Base-by-base conservation (phyloP, 2,797 vertebrate genomes). In the Tamandua tetradactyla region DNA sequence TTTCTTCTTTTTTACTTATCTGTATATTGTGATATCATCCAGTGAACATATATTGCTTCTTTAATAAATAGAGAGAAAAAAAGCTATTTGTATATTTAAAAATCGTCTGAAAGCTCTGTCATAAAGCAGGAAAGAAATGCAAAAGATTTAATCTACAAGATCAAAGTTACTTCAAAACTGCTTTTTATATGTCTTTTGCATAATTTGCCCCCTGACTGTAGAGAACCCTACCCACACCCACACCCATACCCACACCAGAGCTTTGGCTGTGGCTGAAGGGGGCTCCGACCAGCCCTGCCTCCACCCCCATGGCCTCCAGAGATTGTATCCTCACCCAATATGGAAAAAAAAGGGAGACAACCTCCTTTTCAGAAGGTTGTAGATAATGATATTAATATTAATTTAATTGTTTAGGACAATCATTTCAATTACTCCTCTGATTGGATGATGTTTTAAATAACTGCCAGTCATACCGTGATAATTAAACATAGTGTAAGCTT, bases 361-460 rank as follows among this genome's bases (percentile, higher is more conserved):
- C 22, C 23, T 2, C 5, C 23, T 79, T 95, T 76, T 75, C 35
- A 68, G 78, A 59, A 74, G 44, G 25, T 69, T 82, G 23, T 93
- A 66, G 23, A 18, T 71, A 71, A 37, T 80, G 25, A 82, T 55
- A 75, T 22, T 37, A 44, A 88, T 76, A 61, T 23, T 7, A 40
- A 62, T 47, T 85, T 80, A 47, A 81, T 85, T 71, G 22, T 59
- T 40, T 59, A 92, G 74, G 86, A 66, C 47, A 64, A 37, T 80
- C 32, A 57, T 94, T 90, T 93, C 30, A 61, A 40, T 83, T n/a
- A 83, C 32, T 49, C 14, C 6, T 93, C 87, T 82, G 27, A 71
- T 90, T 93, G 25, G 49, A 30, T 62, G 85, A 57, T 90, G 7
- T 96, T 93, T 79, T 61, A 91, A 89, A 89, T 44, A 84, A 3